These are phyloP conservation scores for Acanthopagrus latus DNA, from an alignment of 2,797 vertebrate genomes.

Conservation along the genomic window DNA sequence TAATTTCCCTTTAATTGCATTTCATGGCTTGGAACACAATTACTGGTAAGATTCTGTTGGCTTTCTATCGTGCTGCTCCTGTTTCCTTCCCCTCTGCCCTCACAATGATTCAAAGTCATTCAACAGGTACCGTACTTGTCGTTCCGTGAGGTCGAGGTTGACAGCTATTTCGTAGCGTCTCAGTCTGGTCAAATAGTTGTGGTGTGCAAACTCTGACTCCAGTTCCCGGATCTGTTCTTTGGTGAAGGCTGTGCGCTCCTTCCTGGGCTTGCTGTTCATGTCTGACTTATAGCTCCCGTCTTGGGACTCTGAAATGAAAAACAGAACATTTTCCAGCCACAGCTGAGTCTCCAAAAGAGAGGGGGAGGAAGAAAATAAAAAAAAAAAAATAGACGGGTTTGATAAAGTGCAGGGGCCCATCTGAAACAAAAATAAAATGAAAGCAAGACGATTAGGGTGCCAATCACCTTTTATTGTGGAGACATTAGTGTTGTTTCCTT, in stretches of 20 bases:
- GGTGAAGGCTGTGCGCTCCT: slow-evolving; percentile 96
- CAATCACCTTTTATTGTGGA: slow-evolving; percentile 65
- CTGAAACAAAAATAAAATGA: slow-evolving; percentile 66
- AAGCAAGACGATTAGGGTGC: slow-evolving; percentile 66
- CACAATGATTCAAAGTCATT: slow-evolving; percentile 2
- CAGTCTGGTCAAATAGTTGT: slow-evolving; percentile 96
- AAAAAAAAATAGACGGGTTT: slow-evolving; percentile 42
- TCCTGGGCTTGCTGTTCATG: slow-evolving; percentile 93
- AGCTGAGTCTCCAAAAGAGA: slow-evolving; percentile 60
- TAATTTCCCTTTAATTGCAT: slow-evolving; percentile 2
- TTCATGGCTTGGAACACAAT: slow-evolving; percentile 7
- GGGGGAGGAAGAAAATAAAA: slow-evolving; percentile 36
- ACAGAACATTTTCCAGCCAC: slow-evolving; percentile 75
- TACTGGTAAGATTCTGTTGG: background rate
- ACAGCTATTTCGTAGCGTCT: slow-evolving; percentile 95
- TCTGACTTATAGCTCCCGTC: slow-evolving; percentile 95
- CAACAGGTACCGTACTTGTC: slow-evolving; percentile 88
- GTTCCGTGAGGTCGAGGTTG: slow-evolving; percentile 95
- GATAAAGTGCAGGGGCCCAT: slow-evolving; percentile 71
- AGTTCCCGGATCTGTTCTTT: slow-evolving; percentile 96
- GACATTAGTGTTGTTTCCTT: slow-evolving; percentile 42
- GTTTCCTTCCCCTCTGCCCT: background rate
- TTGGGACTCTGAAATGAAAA: slow-evolving; percentile 89
- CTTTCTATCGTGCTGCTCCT: slow-evolving; percentile 9
- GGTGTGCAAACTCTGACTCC: slow-evolving; percentile 96